Base-by-base conservation (phyloP, 2,888 invertebrate species). In the Blera fallax region DNA sequence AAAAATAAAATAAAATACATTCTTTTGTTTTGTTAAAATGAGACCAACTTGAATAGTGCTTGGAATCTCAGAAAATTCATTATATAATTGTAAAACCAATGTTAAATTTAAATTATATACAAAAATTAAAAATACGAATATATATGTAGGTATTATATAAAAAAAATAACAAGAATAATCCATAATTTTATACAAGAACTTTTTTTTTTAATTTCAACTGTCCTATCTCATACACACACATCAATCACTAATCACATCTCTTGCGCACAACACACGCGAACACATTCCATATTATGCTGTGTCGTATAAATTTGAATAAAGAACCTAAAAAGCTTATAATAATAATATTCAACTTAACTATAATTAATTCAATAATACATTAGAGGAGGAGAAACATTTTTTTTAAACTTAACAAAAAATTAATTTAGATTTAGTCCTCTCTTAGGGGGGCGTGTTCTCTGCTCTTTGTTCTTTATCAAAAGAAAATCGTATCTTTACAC, bases 401-500 rank as follows among this genome's bases (percentile, higher is more conserved):
- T 16, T 32, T 58, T 58, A 74, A 78, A 79, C 78, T 84, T 74
- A 84, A 79, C 83, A 84, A 52, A 73, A 50, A 58, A 54, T 54
- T 37, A 73, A 54, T 56, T 69, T 58, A 24, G 14, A 58, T 67
- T 60, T 56, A 40, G 34, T 18, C 34, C 11, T 27, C 52, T 52
- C 52, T 27, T 29, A 14, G 14, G 52, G 2, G 52, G 24, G 7
- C n/a, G 5, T 56, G 29, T 43, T 78, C 18, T 27, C 24, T 65
- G 10, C 18, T 24, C 21, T 37, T 43, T 54, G 16, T n/a, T 48
- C 32, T 50, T 64, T 64, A 70, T 85, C 67, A 81, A 72, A 85
- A 85, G 80, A 81, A 81, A 54, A 85, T 81, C 43, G 85, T 65
- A 81, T 85, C 76, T 62, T 77, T 85, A 67, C 85, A 85, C 40